Conservation (phyloP, 37 sponge, comb jelly and placozoan genomes). For the Eunapius fragilis region DNA sequence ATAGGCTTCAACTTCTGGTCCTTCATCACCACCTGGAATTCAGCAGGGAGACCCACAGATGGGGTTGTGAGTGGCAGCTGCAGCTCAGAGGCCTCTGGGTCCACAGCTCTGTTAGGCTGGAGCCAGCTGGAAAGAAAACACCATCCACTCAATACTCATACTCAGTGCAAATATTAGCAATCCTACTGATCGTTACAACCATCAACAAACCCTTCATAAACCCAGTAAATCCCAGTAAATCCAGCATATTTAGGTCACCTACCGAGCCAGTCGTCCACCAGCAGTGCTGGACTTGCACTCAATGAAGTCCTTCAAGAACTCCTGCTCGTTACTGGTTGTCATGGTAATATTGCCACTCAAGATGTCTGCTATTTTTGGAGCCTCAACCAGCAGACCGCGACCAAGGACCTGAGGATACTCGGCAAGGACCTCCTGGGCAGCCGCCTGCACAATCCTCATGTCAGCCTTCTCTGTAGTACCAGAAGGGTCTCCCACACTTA, state of each 20-base stretch:
- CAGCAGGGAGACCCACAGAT: constrained; percentile 16
- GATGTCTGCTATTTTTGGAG: constrained; percentile 56
- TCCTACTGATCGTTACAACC: background rate
- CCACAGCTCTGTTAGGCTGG: constrained; percentile 87
- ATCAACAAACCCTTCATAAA: background rate
- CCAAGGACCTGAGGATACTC: constrained; percentile 60
- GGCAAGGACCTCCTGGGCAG: constrained; percentile 70
- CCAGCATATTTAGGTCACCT: constrained; percentile 5
- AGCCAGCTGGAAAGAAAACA: constrained; percentile 62
- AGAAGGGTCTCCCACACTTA: constrained; percentile 38
- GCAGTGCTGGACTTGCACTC: constrained; percentile 70
- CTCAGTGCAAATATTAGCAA: no score
- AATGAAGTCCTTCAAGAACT: constrained; percentile 89
- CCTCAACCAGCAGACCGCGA: constrained; percentile 71
- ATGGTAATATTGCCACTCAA: constrained; percentile 66
- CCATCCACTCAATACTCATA: background rate
- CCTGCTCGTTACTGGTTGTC: constrained; percentile 38
- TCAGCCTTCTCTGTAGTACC: constrained; percentile 68
- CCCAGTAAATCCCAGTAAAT: background rate
- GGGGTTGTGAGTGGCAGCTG: constrained; percentile 14
- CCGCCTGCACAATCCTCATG: constrained; percentile 87
- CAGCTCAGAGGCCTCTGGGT: constrained; percentile 72
- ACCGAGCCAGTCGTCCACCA: constrained; percentile 92
- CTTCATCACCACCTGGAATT: constrained; percentile 49
- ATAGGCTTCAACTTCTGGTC: constrained; percentile 78